Base-by-base conservation (phyloP, 2,797 vertebrate species). In the Rhinichthys osculus region DNA sequence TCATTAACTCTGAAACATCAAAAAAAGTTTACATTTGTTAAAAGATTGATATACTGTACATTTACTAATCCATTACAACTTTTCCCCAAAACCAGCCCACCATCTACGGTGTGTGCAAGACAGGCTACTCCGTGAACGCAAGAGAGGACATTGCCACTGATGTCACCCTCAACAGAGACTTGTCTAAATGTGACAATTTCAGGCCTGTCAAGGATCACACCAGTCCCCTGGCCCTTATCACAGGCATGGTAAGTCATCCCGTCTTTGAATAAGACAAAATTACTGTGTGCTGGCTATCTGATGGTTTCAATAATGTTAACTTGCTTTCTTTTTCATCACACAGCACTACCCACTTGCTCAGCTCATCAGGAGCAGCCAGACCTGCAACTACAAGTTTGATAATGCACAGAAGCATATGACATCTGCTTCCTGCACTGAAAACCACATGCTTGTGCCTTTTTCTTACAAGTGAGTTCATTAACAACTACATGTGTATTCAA, bases 381-480 rank as follows among this genome's bases (percentile, higher is more conserved):
- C 94, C 77, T 99, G 98, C 90, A 96, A 95, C 90, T 99, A 99
- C 91, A 96, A 91, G 82, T 96, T 99, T 91, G 97, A 99, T 88
- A 91, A 95, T 77, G 95, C 93, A 87, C 95, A 93, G 88, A 97
- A 95, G 88, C 97, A 99, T 44, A 94, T 98, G 90, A 96, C 94
- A 59, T 96, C 95, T 85, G 97, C 89, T 11, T 92, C 92, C 86
- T 99, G 98, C 91, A 95, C 89, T 85, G 98, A 99, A 90, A 96
- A 97, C 1, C 98, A 99, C 90, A 93, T 97, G 73, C 92, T 99
- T 80, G 89, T 97, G 81, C 97, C 98, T 82, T 96, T 95, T 90
- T 98, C 96, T 21, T 90, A 96, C 92, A 96, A 96, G 98, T 99
- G 93, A 84, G 95, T 95, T 78, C 27, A 64, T 7, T 47, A 0